Evolutionary conservation across 2,113 vertebrate genomes (phyloP).

Genomic region (Pachypanchax playfairii): DNA sequence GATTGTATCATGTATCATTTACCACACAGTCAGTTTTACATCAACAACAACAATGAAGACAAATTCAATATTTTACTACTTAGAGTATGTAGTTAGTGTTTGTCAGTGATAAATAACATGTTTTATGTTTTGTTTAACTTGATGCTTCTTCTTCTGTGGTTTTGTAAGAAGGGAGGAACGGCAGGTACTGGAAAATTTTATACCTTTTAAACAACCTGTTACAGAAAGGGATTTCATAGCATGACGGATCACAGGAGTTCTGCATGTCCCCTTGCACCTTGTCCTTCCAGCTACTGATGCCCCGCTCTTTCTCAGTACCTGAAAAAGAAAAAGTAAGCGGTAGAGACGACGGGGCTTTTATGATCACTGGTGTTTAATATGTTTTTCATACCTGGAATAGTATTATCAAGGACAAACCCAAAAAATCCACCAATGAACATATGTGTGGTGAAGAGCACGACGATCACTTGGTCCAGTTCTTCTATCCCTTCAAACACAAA

Average conservation of each 20-base stretch:
- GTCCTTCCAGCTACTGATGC: slow-evolving; percentile 71
- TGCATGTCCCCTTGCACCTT: slow-evolving; percentile 28
- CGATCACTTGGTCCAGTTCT: slow-evolving; percentile 81
- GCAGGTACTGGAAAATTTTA: slow-evolving; percentile 66
- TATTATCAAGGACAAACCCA: slow-evolving; percentile 82
- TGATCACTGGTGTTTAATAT: too few species aligned
- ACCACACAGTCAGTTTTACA: too few species aligned
- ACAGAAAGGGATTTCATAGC: slow-evolving; percentile 77
- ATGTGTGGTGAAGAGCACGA: slow-evolving; percentile 80
- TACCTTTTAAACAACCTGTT: slow-evolving; percentile 49
- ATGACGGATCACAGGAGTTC: slow-evolving; percentile 57
- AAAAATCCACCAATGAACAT: slow-evolving; percentile 84
- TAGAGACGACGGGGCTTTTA: not conserved
- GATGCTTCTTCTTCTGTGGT: slow-evolving; percentile 8
- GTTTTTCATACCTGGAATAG: slow-evolving; percentile 75
- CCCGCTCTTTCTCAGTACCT: slow-evolving; percentile 78
- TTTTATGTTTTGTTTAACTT: not conserved
- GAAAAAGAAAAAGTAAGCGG: not conserved
- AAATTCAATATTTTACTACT: not conserved
- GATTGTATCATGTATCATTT: too few species aligned
- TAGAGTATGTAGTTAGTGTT: too few species aligned
- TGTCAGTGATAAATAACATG: too few species aligned
- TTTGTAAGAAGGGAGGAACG: slow-evolving; percentile 75
- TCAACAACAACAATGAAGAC: too few species aligned
- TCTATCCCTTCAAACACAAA: slow-evolving; percentile 67